Evolutionary conservation across 2,797 vertebrate genomes (phyloP).

Genomic region (Pangasius mekongensis): DNA sequence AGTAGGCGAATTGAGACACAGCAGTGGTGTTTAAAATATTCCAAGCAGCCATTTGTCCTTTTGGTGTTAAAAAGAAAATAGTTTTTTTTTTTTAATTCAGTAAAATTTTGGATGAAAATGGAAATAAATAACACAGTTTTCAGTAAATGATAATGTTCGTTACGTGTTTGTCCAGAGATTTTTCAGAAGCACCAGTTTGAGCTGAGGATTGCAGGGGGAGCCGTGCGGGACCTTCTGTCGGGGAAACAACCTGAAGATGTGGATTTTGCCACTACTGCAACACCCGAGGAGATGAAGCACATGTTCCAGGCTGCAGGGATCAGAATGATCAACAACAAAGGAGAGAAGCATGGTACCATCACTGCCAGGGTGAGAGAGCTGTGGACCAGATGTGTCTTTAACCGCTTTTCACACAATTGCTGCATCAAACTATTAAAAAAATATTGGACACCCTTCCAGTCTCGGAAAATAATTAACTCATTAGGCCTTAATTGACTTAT

Average conservation of each 20-base stretch:
- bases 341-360: conserved; percentile 94
- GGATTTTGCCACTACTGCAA: conserved; percentile 96
- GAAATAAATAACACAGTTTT: neutral
- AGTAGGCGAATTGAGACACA: no score
- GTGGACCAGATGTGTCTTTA: neutral
- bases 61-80: neutral
- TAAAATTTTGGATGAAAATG: neutral
- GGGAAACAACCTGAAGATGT: conserved; percentile 89
- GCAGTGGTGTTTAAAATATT: neutral
- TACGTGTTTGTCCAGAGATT: conserved; percentile 72
- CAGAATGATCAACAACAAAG: conserved; percentile 95
- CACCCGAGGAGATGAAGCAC: conserved; percentile 90
- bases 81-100: neutral
- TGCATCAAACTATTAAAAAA: neutral
- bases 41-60: neutral
- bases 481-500: neutral
- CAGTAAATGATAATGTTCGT: neutral
- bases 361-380: conserved; percentile 87
- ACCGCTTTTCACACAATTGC: neutral
- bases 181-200: conserved; percentile 88
- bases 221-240: conserved; percentile 89
- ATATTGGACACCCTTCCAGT: neutral
- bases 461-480: neutral
- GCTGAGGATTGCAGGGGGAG: conserved; percentile 93
- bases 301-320: conserved; percentile 88